Evolutionary conservation across 2,888 invertebrate genomes (phyloP), one percentile per base, ranked within the genome.

Genomic region (Octonoba sinensis): DNA sequence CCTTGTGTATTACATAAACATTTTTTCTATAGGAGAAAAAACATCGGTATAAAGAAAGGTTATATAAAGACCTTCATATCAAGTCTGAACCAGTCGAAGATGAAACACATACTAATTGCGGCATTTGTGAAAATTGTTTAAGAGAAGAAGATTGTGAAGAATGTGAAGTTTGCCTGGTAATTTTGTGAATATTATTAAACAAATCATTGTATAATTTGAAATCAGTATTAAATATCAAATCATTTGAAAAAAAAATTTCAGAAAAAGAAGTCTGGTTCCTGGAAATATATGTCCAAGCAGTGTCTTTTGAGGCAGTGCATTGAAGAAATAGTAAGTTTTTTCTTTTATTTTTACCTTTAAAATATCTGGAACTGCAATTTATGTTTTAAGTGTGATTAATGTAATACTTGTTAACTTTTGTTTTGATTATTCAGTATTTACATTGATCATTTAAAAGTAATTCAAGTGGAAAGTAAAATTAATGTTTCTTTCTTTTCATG

Each of bases 81-180:
- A 82, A 82, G 66, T 59, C 44, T 24, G 82, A 82, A 22, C 81
- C 81, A 27, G 18, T 65, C 60, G 70, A 82, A 57, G 69, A 69
- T n/a, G 82, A 82, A 67, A 57, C 57, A 44, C 16, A 65, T 44
- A 71, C 59, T 51, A 46, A 60, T 47, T 83, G 83, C 67, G 79
- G 79, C n/a, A 76, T 77, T 6, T 83, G 83, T 79, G 79, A 79
- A 72, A 77, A 77, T 20, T 83, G 83, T 24, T 59, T 83, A n/a
- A 67, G 83, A 24, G 75, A 66, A 18, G 79, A 83, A 62, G 83
- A 83, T 83, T 83, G 83, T 67, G 83, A 79, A 11, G 79, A 79
- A 72, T 83, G 83, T 57, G 75, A 74, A 18, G 62, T 71, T 51
- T 83, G 83, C 70, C 20, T 75, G 71, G 83, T 83, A 77, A 64